Evolutionary conservation across 2,113 vertebrate genomes (phyloP).

Genomic region (Perca schrenkii): DNA sequence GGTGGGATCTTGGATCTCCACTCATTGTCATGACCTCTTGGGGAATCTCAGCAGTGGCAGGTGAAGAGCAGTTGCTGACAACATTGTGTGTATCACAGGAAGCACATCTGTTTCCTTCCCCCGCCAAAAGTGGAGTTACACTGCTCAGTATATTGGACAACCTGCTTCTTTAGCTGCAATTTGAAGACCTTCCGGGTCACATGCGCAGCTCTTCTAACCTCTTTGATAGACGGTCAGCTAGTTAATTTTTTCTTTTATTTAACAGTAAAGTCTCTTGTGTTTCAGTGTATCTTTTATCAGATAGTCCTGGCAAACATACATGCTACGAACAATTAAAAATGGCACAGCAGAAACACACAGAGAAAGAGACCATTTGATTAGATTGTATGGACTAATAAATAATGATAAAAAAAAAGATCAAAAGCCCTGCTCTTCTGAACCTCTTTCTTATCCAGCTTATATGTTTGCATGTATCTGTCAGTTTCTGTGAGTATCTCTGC

Average conservation of each 20-base stretch:
- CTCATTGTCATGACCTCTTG: neutral
- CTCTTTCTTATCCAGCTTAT: slow-evolving; percentile 3
- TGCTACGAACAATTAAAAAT: neutral
- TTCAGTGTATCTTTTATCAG: neutral
- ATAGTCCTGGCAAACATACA: neutral
- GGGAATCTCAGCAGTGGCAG: neutral
- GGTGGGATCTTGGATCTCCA: neutral
- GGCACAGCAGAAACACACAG: neutral
- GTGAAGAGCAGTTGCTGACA: neutral
- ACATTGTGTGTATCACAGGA: slow-evolving; percentile 3
- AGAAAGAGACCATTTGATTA: neutral
- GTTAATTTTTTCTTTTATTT: neutral
- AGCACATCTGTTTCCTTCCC: neutral
- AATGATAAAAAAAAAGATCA: neutral
- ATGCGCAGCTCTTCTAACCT: neutral
- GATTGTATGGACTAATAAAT: neutral
- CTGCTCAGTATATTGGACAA: neutral
- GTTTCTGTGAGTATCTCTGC: slow-evolving; percentile 26
- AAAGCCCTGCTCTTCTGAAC: neutral
- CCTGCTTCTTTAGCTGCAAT: neutral
- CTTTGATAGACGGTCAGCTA: neutral
- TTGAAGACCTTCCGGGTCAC: neutral
- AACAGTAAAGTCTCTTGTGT: too few relatives aligned
- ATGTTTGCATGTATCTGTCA: slow-evolving; percentile 14
- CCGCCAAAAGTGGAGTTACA: neutral